Conservation (phyloP, 2,797 vertebrate species). For the Sebastes miniatus region DNA sequence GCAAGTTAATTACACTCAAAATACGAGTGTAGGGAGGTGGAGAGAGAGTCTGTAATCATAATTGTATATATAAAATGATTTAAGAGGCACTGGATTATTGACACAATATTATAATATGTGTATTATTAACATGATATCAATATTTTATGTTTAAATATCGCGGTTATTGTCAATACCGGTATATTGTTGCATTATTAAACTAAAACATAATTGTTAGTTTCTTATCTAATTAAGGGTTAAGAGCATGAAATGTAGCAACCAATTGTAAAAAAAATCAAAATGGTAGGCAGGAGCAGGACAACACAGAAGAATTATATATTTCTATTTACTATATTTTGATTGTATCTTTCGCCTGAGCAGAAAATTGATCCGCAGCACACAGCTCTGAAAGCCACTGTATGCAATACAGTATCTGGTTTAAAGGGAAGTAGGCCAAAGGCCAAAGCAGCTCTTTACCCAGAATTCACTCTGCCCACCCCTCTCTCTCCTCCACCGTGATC, state of each 20-base stretch:
- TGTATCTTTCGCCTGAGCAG: background rate
- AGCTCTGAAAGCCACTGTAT: background rate
- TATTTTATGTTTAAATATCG: no score
- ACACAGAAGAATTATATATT: background rate
- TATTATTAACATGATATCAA: no score
- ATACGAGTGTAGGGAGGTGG: no score
- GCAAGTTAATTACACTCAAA: no score
- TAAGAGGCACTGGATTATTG: no score
- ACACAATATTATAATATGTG: no score
- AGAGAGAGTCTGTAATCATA: no score
- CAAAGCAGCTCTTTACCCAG: background rate
- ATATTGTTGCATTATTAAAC: background rate
- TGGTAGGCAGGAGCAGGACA: background rate
- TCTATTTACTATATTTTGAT: background rate
- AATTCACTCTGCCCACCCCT: background rate
- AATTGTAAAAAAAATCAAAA: background rate
- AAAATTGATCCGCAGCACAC: background rate
- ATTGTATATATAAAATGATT: no score
- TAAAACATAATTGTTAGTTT: background rate
- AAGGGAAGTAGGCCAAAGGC: conserved; percentile 47
- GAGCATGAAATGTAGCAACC: background rate
- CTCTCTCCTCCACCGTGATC: background rate
- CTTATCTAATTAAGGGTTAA: background rate
- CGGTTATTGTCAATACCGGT: no score
- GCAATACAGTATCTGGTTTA: background rate